phyloP scores from a whole-genome alignment of 2,113 vertebrate genomes.

The Hemibagrus wyckioides region DNA sequence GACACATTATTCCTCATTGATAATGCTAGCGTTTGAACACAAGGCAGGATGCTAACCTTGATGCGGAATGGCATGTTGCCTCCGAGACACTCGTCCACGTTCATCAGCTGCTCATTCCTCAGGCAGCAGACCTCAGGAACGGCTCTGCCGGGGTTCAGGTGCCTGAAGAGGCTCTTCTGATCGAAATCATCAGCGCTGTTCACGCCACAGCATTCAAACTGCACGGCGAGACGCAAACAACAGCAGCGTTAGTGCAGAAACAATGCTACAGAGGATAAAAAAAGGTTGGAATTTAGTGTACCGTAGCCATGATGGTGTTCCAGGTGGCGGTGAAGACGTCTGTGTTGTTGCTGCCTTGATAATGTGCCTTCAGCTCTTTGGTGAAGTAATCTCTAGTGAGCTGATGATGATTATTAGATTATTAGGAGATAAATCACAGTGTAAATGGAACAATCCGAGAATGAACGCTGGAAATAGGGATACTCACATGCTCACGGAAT shows the following conservation, averaged over 20 bases:
- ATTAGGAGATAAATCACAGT: conserved; percentile 4
- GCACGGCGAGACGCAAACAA: conserved; percentile 11
- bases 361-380: conserved; percentile 86
- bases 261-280: background rate
- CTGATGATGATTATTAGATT: conserved; percentile 63
- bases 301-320: conserved; percentile 94
- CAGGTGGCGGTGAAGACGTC: conserved; percentile 86
- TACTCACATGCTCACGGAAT: conserved; percentile 92
- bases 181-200: conserved; percentile 87
- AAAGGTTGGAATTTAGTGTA: conserved; percentile 60
- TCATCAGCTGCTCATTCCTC: conserved; percentile 70
- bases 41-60: conserved; percentile 73
- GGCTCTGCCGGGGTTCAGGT: conserved; percentile 58
- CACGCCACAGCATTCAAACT: conserved; percentile 94
- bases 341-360: conserved; percentile 82
- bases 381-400: conserved; percentile 90
- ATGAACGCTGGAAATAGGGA: background rate
- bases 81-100: conserved; percentile 77
- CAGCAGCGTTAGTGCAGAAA: background rate
- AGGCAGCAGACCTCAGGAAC: conserved; percentile 87
- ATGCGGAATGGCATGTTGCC: conserved; percentile 75
- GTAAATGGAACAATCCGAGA: background rate
- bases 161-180: conserved; percentile 71
- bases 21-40: background rate
- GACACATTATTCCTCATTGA: background rate